These are phyloP conservation scores for Pristionchus fissidentatus DNA, from an alignment of 2,888 invertebrate species.

Conservation along the genomic window DNA sequence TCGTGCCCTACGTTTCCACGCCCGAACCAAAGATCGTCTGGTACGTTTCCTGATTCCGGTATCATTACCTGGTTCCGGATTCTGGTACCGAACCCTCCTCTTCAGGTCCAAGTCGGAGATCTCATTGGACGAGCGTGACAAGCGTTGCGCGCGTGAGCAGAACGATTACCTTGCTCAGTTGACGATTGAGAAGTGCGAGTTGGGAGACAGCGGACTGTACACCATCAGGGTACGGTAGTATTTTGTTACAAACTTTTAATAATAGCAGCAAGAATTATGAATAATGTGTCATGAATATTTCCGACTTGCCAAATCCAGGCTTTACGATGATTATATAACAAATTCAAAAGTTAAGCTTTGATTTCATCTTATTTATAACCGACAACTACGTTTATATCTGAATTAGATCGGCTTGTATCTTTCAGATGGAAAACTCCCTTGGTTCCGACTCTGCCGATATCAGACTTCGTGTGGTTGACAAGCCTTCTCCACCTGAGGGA, in stretches of 20 bases:
- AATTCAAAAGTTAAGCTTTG: not conserved
- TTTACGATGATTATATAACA: not conserved
- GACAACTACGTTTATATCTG: too few species aligned
- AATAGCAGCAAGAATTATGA: too few species aligned
- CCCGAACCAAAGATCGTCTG: slow-evolving; percentile 87
- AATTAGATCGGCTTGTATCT: not conserved
- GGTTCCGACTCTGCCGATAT: slow-evolving; percentile 91
- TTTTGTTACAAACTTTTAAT: not conserved
- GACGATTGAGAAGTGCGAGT: slow-evolving; percentile 87
- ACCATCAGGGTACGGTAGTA: slow-evolving; percentile 82
- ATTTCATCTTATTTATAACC: too few species aligned
- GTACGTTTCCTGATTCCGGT: not conserved
- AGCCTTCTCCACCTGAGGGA: slow-evolving; percentile 89
- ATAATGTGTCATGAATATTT: too few species aligned
- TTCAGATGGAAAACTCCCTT: slow-evolving; percentile 86
- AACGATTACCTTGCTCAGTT: slow-evolving; percentile 85
- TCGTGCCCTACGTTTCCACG: slow-evolving; percentile 91
- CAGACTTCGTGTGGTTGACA: slow-evolving; percentile 88
- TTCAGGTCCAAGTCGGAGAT: slow-evolving; percentile 71
- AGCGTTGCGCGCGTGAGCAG: slow-evolving; percentile 84
- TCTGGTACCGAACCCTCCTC: not conserved
- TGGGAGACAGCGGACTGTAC: slow-evolving; percentile 93
- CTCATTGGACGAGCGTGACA: slow-evolving; percentile 64
- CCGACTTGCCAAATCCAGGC: too few species aligned
- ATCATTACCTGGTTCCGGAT: slow-evolving; percentile 77